These are phyloP conservation scores for Limnephilus lunatus DNA, from an alignment of 2,888 invertebrate species.

Conservation along the genomic window DNA sequence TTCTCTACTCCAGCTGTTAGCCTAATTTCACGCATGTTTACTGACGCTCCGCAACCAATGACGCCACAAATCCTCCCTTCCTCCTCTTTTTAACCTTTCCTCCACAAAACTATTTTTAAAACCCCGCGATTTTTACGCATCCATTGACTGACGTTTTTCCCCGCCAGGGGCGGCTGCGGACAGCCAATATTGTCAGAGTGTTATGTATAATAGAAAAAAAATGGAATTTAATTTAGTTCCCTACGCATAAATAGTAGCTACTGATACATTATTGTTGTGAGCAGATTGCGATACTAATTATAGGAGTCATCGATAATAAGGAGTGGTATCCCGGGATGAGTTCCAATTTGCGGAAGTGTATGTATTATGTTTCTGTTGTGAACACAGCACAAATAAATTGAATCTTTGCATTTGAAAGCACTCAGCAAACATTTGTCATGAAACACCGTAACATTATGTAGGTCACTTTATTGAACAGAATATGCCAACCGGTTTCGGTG, in stretches of 20 bases:
- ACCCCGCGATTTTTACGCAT: constrained; percentile 19
- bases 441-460: not conserved
- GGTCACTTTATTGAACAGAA: not conserved
- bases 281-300: not conserved
- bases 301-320: not conserved
- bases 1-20: not conserved
- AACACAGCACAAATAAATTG: not conserved
- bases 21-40: constrained; percentile 9
- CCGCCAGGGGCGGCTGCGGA: not conserved
- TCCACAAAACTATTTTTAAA: not conserved
- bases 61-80: constrained; percentile 4
- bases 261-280: not conserved
- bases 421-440: not conserved
- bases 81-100: not conserved
- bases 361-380: not conserved
- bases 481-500: not conserved
- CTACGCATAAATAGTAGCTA: not conserved
- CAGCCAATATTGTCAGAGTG: not conserved
- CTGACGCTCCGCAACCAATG: constrained; percentile 26
- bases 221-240: not conserved
- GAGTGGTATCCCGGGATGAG: not conserved
- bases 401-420: not conserved
- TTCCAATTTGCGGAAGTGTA: not conserved
- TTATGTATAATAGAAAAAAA: not conserved
- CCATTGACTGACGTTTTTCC: not conserved